Evolutionary conservation across 1,140 invertebrate species (phyloP).

Genomic region (Ganaspis sp.): DNA sequence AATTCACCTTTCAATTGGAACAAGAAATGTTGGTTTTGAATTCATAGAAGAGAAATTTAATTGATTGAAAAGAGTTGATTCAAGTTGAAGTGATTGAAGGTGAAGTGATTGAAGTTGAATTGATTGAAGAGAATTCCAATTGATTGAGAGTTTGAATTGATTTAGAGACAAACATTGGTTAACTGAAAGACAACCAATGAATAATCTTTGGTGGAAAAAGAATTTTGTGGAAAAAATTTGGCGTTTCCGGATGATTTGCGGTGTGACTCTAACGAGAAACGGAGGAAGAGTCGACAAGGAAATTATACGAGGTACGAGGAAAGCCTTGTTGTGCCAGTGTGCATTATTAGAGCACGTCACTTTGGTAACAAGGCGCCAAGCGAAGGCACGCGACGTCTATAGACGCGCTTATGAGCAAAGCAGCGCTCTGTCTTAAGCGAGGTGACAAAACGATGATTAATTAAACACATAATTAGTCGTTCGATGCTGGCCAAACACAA

Average conservation of each 20-base stretch:
- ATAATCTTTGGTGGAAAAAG: no score
- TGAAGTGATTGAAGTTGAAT: no score
- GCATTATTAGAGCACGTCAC: constrained; percentile 66
- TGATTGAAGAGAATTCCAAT: no score
- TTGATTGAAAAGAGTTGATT: no score
- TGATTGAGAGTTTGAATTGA: not conserved
- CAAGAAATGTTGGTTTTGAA: no score
- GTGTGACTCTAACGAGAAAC: constrained; percentile 13
- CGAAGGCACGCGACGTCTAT: constrained; percentile 59
- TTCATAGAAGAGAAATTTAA: no score
- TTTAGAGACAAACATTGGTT: not conserved
- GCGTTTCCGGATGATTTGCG: constrained; percentile 54
- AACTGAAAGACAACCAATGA: not conserved
- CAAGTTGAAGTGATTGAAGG: no score
- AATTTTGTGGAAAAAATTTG: not conserved
- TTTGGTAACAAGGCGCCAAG: constrained; percentile 66
- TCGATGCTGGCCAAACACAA: constrained; percentile 42
- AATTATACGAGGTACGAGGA: constrained; percentile 37
- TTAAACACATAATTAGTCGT: constrained; percentile 69
- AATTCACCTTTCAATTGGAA: no score
- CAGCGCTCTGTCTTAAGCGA: constrained; percentile 15
- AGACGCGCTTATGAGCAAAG: constrained; percentile 24
- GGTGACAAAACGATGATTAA: constrained; percentile 68
- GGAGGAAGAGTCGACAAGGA: constrained; percentile 26
- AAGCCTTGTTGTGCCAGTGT: constrained; percentile 54